Conservation (phyloP, 2,113 vertebrate genomes). For the Macaca fascicularis region DNA sequence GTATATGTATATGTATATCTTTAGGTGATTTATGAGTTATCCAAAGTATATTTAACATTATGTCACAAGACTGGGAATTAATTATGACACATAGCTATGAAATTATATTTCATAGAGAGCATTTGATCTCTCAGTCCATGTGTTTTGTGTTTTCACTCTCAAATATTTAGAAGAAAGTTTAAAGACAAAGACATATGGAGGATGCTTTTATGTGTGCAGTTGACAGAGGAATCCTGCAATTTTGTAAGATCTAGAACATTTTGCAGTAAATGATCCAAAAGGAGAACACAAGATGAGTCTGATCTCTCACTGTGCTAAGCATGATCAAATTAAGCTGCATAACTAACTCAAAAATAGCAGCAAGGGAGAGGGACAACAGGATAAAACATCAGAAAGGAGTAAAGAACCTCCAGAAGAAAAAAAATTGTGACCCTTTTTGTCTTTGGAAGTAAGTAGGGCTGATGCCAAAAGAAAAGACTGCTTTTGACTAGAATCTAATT, state of each 20-base stretch:
- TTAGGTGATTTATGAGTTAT: conserved; percentile 33
- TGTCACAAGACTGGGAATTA: not conserved
- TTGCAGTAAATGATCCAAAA: conserved; percentile 58
- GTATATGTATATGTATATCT: not conserved
- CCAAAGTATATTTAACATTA: conserved; percentile 44
- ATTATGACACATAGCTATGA: not conserved
- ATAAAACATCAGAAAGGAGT: conserved; percentile 33
- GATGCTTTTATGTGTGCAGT: conserved; percentile 18
- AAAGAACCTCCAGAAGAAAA: conserved; percentile 17
- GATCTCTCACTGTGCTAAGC: conserved; percentile 22
- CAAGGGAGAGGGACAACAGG: not conserved
- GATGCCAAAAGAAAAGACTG: not conserved
- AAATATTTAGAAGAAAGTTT: conserved; percentile 57
- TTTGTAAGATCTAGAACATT: conserved; percentile 67
- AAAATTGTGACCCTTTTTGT: conserved; percentile 1
- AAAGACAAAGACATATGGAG: conserved; percentile 38
- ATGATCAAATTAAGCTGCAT: conserved; percentile 47
- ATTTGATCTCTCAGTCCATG: not conserved
- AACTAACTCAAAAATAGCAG: conserved; percentile 27
- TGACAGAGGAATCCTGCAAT: conserved; percentile 52
- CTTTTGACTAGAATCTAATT: conserved; percentile 44
- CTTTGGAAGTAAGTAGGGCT: conserved; percentile 1
- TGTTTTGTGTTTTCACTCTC: not conserved
- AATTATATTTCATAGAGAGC: conserved; percentile 4
- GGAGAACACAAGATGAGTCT: conserved; percentile 32